Percentiles rank a stretch among this genome's conserved stretches.
Evolutionary conservation across 2,888 invertebrate genomes (phyloP).

Genomic region (Trachelus stipa): DNA sequence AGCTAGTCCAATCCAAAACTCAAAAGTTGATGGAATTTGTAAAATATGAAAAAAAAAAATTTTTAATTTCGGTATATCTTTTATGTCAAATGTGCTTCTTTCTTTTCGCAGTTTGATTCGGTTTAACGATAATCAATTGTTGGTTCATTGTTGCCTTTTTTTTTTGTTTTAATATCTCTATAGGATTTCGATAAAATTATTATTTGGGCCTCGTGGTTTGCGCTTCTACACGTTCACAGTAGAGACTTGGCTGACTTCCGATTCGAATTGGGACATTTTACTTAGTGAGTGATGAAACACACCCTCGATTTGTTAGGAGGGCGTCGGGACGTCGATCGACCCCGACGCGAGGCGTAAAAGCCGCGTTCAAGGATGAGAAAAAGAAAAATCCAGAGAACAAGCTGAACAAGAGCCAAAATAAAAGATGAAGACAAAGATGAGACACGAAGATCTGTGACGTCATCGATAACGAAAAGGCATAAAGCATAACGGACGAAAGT

Average conservation of each 20-base stretch:
- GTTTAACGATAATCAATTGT: not conserved
- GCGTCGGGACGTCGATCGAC: conserved; percentile 4
- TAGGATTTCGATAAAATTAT: not conserved
- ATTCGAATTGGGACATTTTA: conserved; percentile 44
- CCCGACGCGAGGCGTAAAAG: conserved; percentile 2
- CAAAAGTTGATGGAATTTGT: not conserved
- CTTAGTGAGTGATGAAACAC: conserved; percentile 11
- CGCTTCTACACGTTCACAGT: conserved; percentile 33
- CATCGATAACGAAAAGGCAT: not conserved
- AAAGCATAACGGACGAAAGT: conserved; percentile 6
- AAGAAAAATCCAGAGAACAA: conserved; percentile 22
- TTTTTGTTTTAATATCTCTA: not conserved
- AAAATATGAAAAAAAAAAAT: not conserved
- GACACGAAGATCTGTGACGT: conserved; percentile 5
- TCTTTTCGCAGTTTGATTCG: not conserved
- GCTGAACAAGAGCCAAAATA: conserved; percentile 18
- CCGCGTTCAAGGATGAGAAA: conserved; percentile 17
- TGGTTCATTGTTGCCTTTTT: too few species aligned
- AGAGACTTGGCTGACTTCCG: conserved; percentile 49
- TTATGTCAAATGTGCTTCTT: too few species aligned
- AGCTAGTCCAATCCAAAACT: not conserved
- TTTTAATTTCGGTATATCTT: too few species aligned
- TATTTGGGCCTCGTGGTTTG: conserved; percentile 26
- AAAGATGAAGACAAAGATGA: conserved; percentile 6
- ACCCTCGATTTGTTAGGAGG: conserved; percentile 7